Conservation (phyloP, 1,140 invertebrate genomes). For the Neotoxoptera formosana region DNA sequence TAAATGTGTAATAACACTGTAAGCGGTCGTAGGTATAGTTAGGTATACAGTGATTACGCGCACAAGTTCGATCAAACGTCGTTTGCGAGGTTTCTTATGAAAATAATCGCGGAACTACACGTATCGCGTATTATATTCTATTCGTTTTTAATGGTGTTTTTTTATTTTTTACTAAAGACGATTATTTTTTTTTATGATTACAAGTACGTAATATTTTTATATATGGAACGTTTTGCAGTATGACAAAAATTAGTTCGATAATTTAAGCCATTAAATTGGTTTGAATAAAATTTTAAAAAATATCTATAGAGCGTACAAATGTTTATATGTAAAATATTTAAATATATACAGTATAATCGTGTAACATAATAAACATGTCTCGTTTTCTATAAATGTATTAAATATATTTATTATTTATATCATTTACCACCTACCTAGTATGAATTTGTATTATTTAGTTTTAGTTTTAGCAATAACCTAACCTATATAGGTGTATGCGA, state of each 20-base stretch:
- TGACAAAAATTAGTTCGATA: background rate
- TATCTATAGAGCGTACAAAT: background rate
- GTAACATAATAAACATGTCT: background rate
- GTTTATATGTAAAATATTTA: no score
- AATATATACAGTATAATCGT: background rate
- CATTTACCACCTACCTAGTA: background rate
- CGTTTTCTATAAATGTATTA: background rate
- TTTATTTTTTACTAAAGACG: background rate
- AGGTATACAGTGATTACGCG: background rate
- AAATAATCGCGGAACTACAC: background rate
- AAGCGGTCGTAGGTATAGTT: background rate
- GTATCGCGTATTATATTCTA: background rate
- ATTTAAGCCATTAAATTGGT: background rate
- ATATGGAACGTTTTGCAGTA: background rate
- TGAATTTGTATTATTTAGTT: background rate
- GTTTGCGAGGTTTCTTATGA: constrained; percentile 7
- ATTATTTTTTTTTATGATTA: background rate
- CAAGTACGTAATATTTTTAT: background rate
- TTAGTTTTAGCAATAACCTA: background rate
- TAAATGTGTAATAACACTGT: background rate
- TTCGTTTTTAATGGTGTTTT: background rate
- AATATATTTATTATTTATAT: background rate
- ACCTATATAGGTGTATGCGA: background rate
- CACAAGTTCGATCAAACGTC: background rate
- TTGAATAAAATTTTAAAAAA: background rate